Evolutionary conservation across 1,140 invertebrate genomes (phyloP), one percentile per base, ranked within the genome.

Genomic region (Tetragnatha versicolor): DNA sequence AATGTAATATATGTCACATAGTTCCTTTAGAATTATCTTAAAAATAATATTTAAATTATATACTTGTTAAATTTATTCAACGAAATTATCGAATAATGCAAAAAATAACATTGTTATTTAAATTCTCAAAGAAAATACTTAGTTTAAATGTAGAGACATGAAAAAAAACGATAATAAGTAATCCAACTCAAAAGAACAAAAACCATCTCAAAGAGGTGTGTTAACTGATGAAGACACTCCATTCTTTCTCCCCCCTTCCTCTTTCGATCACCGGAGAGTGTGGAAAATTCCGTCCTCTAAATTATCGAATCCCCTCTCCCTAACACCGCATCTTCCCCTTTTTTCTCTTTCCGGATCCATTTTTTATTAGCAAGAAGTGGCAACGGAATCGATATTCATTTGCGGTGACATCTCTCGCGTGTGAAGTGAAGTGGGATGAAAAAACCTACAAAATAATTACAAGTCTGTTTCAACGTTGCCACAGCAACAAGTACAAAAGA

Each of bases 371-470:
- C 29, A 31, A 17, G 20, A 25, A 68, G 42, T 68, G 65, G 65
- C 65, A 68, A 68, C 65, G 20, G 65, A 68, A 68, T 68, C 65
- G 65, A 68, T 68, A 68, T 68, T 68, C 65, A 68, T 68, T 58
- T 68, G 37, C 42, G 45, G 45, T 45, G 65, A 51, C 45, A 51
- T 68, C 45, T 68, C 65, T n/a, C n/a, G n/a, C n/a, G n/a, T n/a
- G 45, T 51, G 65, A 49, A 29, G n/a, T 12, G 37, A 68, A 51
- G 65, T 2, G 12, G 12, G 42, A 25, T 5, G 2, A 51, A 51
- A 37, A 51, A 33, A 31, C 17, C 9, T 7, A 68, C 25, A 68
- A 68, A 68, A 68, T 68, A 68, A 68, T 68, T 68, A 68, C 42
- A 22, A 68, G 33, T 49, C 42, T 33, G 17, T 68, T 68, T 33